These are phyloP conservation scores for Clinocottus analis DNA, from an alignment of 2,113 vertebrate genomes.

Conservation along the genomic window DNA sequence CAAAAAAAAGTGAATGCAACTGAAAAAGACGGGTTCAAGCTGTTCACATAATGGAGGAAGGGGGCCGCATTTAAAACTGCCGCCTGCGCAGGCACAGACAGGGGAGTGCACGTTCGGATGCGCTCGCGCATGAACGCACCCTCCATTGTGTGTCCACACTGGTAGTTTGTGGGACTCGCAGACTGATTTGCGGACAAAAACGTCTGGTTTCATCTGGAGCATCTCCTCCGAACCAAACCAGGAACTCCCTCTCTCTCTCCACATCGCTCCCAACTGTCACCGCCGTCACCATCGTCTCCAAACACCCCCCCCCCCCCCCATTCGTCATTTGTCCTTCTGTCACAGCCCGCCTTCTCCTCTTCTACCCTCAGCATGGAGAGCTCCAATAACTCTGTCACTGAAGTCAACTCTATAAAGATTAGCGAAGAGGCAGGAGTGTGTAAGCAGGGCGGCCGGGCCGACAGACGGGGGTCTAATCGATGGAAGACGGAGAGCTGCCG, in stretches of 20 bases:
- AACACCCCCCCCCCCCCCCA: neutral
- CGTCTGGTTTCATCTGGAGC: conserved; percentile 3
- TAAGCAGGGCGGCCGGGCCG: conserved; percentile 71
- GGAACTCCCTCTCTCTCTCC: conserved; percentile 50
- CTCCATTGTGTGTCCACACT: conserved; percentile 7
- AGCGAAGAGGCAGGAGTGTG: conserved; percentile 70
- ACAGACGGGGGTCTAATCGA: conserved; percentile 76
- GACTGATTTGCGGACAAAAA: conserved; percentile 15
- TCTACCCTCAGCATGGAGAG: conserved; percentile 59
- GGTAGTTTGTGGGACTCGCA: conserved; percentile 14
- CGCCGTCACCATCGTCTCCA: conserved; percentile 27
- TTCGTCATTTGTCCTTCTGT: conserved; percentile 51
- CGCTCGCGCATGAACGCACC: neutral
- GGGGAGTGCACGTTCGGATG: neutral
- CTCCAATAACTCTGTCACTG: conserved; percentile 78
- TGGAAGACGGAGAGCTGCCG: conserved; percentile 58
- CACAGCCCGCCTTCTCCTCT: conserved; percentile 46
- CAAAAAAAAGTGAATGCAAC: conserved; percentile 29
- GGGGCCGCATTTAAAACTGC: neutral
- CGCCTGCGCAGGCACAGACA: neutral
- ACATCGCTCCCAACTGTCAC: conserved; percentile 51
- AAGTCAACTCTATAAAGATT: conserved; percentile 82
- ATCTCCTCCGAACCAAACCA: conserved; percentile 30
- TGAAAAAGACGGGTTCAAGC: conserved; percentile 9
- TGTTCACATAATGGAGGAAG: conserved; percentile 29